These are phyloP conservation scores for Sebastolobus alascanus DNA, from an alignment of 2,797 vertebrate species.

Conservation along the genomic window DNA sequence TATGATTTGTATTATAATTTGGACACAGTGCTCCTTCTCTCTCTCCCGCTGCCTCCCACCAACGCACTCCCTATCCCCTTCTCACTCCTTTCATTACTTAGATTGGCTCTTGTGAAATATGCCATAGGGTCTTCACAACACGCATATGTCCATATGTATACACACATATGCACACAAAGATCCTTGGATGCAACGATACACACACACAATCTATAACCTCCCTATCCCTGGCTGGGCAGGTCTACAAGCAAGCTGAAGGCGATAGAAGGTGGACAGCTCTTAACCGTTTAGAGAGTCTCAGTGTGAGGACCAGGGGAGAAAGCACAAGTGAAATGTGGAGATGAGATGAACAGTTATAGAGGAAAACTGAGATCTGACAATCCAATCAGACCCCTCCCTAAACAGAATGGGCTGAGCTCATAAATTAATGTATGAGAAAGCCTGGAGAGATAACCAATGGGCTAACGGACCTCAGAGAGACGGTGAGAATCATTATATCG, in stretches of 20 bases:
- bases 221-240: not conserved
- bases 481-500: slow-evolving; percentile 76
- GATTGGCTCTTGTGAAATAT: slow-evolving; percentile 77
- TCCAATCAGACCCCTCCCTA: slow-evolving; percentile 69
- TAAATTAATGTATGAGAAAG: slow-evolving; percentile 81
- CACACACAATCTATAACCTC: slow-evolving; percentile 10
- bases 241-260: slow-evolving; percentile 24
- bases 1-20: slow-evolving; percentile 88
- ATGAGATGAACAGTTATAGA: slow-evolving; percentile 64
- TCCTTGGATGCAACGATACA: not conserved
- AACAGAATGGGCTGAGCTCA: slow-evolving; percentile 66
- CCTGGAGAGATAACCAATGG: slow-evolving; percentile 75
- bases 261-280: slow-evolving; percentile 17
- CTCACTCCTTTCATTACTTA: slow-evolving; percentile 80
- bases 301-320: slow-evolving; percentile 32
- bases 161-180: slow-evolving; percentile 11
- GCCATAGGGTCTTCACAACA: slow-evolving; percentile 62
- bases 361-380: slow-evolving; percentile 73
- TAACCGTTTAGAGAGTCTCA: slow-evolving; percentile 30
- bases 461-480: slow-evolving; percentile 72
- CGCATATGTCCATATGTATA: slow-evolving; percentile 45
- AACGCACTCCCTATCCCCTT: slow-evolving; percentile 60
- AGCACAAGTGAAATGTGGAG: slow-evolving; percentile 53
- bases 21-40: slow-evolving; percentile 73
- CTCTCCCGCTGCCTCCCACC: slow-evolving; percentile 64